A percentile compares a stretch with the other conserved stretches of the same genome.
These are phyloP conservation scores for Aegotheles bennettii DNA, from an alignment of 2,113 vertebrate genomes.

Conservation along the genomic window DNA sequence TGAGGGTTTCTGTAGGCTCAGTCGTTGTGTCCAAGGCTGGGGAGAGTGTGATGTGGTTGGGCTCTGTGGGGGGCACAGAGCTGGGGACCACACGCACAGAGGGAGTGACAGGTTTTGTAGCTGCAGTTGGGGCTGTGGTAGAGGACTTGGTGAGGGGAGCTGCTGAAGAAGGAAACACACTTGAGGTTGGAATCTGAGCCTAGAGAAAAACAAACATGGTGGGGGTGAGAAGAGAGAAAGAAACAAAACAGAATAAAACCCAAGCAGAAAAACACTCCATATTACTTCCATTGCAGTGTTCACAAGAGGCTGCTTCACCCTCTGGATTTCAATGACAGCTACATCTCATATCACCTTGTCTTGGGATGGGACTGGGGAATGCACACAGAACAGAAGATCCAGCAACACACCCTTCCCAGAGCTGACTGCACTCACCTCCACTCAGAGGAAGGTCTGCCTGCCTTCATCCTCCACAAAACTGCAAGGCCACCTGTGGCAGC, in stretches of 20 bases:
- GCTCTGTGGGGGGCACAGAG: constrained; percentile 43
- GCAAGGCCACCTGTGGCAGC: not conserved
- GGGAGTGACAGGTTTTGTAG: constrained; percentile 21
- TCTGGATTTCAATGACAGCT: not conserved
- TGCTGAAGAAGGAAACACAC: constrained; percentile 57
- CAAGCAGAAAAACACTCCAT: not conserved
- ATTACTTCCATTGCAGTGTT: not conserved
- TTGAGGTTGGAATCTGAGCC: constrained; percentile 55
- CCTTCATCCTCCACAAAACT: not conserved
- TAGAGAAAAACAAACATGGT: constrained; percentile 5
- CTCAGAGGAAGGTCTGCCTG: not conserved
- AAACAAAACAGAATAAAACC: not conserved
- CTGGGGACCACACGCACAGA: not conserved
- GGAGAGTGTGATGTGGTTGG: not conserved
- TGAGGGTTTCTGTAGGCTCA: not conserved
- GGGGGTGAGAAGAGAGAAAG: constrained; percentile 9
- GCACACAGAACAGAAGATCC: not conserved
- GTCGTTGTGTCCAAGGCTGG: not conserved
- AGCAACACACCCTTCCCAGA: not conserved
- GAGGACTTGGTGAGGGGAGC: constrained; percentile 54
- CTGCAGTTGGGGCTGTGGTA: not conserved
- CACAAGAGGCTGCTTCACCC: not conserved
- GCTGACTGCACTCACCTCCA: not conserved
- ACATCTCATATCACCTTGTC: not conserved
- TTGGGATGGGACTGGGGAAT: not conserved